These are phyloP conservation scores for Oncorhynchus keta DNA, from an alignment of 2,113 vertebrate genomes.

Conservation along the genomic window DNA sequence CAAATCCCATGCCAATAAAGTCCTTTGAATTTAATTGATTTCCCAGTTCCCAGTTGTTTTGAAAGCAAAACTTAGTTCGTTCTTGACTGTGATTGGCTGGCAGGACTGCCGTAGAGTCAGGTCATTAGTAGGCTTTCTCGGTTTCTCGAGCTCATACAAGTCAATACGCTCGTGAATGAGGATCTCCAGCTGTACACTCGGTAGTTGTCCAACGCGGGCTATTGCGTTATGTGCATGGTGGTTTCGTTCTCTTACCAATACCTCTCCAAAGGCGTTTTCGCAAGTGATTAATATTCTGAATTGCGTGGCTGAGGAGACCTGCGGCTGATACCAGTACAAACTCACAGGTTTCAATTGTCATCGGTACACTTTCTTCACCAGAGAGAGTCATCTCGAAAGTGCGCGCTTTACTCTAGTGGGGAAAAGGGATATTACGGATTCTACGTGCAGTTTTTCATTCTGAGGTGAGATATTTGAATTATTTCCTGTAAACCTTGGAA, in stretches of 20 bases:
- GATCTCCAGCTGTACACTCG: not conserved
- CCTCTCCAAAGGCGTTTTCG: not conserved
- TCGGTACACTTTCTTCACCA: not conserved
- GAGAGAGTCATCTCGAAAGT: not conserved
- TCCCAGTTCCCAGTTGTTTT: not conserved
- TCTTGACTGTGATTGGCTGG: slow-evolving; percentile 59
- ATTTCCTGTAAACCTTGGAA: too few species aligned
- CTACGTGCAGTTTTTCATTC: not conserved
- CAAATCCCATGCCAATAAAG: too few species aligned
- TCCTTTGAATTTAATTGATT: too few species aligned
- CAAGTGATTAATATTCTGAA: not conserved
- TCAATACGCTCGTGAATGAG: not conserved
- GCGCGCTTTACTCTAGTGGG: not conserved
- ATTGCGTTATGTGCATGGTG: not conserved
- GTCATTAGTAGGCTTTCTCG: slow-evolving; percentile 21
- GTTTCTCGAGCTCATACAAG: slow-evolving; percentile 25
- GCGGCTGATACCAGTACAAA: not conserved
- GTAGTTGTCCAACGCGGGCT: not conserved
- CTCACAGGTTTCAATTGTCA: not conserved
- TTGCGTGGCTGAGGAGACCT: not conserved
- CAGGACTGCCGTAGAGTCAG: slow-evolving; percentile 1
- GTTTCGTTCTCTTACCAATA: not conserved
- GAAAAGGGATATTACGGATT: not conserved
- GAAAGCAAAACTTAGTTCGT: not conserved
- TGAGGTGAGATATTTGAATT: not conserved